These are phyloP conservation scores for Malthinus seriepunctatus DNA, from an alignment of 2,888 invertebrate species.

Conservation along the genomic window DNA sequence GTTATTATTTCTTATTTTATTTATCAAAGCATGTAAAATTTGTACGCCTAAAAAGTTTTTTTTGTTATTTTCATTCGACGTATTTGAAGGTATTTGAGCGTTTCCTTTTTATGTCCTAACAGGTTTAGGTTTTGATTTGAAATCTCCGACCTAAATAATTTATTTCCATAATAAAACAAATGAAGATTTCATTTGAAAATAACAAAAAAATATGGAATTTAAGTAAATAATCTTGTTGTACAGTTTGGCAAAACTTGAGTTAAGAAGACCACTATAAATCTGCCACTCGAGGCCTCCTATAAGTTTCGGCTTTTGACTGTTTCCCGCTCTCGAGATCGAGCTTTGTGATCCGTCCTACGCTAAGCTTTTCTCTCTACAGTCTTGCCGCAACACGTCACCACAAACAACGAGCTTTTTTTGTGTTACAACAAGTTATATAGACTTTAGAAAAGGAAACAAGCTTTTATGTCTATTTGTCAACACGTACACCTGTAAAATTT, in stretches of 20 bases:
- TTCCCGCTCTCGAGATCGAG: slow-evolving; percentile 32
- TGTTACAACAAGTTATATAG: slow-evolving; percentile 18
- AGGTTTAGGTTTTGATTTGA: slow-evolving; percentile 3
- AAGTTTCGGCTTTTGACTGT: slow-evolving; percentile 37
- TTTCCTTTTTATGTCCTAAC: slow-evolving; percentile 5
- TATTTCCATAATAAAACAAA: not conserved
- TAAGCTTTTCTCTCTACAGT: slow-evolving; percentile 18
- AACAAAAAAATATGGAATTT: slow-evolving; percentile 23
- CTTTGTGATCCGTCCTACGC: slow-evolving; percentile 34
- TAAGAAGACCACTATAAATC: slow-evolving; percentile 33
- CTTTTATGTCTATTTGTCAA: slow-evolving; percentile 18
- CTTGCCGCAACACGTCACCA: slow-evolving; percentile 13
- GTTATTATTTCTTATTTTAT: no score
- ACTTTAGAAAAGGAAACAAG: slow-evolving; percentile 17
- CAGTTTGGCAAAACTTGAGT: slow-evolving; percentile 29
- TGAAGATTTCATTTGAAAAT: slow-evolving; percentile 21
- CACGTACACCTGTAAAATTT: slow-evolving; percentile 6
- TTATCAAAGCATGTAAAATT: not conserved
- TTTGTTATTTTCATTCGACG: slow-evolving; percentile 5
- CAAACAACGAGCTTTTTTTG: slow-evolving; percentile 22
- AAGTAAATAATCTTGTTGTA: slow-evolving; percentile 26
- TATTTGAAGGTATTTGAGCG: slow-evolving; percentile 16
- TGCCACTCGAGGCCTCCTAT: slow-evolving; percentile 32
- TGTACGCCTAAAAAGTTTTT: not conserved
- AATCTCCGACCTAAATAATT: slow-evolving; percentile 16